A percentile compares a stretch with the other conserved stretches of the same genome.
Conservation (phyloP, 2,113 vertebrate species). For the Pedionomus torquatus region DNA sequence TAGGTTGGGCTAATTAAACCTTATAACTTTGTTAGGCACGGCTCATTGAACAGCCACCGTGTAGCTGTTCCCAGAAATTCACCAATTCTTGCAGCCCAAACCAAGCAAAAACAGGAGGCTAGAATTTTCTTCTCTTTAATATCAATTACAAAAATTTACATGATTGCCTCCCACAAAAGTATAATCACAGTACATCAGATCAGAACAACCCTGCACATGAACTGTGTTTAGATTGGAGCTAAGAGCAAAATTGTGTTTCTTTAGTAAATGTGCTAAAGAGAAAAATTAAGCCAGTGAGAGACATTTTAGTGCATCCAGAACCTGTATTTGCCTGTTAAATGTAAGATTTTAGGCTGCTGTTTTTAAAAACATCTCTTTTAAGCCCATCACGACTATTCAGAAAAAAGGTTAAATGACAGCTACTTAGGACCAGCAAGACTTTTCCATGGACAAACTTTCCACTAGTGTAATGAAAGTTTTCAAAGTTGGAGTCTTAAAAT, state of each 20-base stretch:
- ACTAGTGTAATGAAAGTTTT: background rate
- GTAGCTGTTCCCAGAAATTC: background rate
- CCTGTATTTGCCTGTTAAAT: background rate
- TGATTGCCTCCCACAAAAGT: background rate
- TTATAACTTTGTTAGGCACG: background rate
- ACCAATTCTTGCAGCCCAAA: background rate
- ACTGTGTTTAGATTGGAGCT: background rate
- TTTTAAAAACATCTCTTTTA: background rate
- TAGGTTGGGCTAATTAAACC: background rate
- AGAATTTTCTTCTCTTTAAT: background rate
- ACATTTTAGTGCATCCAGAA: background rate
- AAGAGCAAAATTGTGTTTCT: background rate
- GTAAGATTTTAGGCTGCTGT: background rate
- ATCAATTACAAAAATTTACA: background rate
- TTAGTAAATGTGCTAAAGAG: background rate
- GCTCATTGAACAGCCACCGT: background rate
- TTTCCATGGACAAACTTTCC: background rate
- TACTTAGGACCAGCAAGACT: background rate
- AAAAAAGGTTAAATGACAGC: background rate
- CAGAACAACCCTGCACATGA: rapidly evolving
- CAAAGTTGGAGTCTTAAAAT: background rate
- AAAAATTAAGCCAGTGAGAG: background rate
- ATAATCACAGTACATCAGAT: background rate
- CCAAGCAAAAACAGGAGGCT: background rate
- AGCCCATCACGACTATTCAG: background rate